Conservation (phyloP, 2,797 vertebrate genomes). For the Prionace glauca region DNA sequence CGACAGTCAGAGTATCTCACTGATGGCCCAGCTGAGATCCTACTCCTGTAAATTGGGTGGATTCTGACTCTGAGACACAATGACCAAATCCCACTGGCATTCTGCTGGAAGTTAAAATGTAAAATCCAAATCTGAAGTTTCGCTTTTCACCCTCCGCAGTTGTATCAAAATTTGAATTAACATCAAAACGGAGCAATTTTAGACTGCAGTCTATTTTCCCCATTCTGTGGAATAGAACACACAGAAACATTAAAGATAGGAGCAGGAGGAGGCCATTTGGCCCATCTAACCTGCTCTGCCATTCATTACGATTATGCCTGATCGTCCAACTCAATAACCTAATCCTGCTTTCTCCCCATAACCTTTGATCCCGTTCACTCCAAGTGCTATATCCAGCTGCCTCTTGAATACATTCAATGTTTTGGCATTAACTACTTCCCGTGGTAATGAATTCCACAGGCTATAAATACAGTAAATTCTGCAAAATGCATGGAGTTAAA, state of each 20-base stretch:
- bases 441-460: too few relatives aligned
- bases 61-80: not conserved
- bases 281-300: too few relatives aligned
- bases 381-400: too few relatives aligned
- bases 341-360: too few relatives aligned
- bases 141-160: not conserved
- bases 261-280: too few relatives aligned
- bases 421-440: too few relatives aligned
- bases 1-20: not conserved
- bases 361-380: too few relatives aligned
- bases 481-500: not conserved
- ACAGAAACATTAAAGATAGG: too few relatives aligned
- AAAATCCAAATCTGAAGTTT: not conserved
- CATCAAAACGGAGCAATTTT: not conserved
- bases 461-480: too few relatives aligned
- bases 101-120: not conserved
- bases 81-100: not conserved
- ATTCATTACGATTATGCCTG: too few relatives aligned
- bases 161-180: not conserved
- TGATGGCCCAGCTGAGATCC: not conserved
- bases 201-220: not conserved
- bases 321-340: too few relatives aligned
- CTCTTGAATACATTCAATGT: too few relatives aligned
- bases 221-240: not conserved
- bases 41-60: not conserved